Conservation (phyloP, 1,140 invertebrate species). For the Phenacoccus solenopsis region DNA sequence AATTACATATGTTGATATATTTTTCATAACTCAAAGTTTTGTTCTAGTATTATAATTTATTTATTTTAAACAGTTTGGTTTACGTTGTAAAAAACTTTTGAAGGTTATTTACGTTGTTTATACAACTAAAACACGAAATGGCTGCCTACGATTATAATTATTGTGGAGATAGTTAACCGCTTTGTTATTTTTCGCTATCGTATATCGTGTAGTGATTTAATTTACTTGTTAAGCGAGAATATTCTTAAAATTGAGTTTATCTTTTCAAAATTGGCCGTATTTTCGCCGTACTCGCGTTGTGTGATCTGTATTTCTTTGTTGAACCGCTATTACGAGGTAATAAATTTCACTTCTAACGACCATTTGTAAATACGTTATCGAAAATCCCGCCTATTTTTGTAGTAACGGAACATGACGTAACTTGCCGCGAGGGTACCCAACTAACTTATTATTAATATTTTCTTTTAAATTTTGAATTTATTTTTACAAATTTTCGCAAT, state of each 20-base stretch:
- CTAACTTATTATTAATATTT: constrained; percentile 1
- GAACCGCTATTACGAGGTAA: constrained; percentile 12
- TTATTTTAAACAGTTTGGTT: background rate
- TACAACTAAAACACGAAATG: constrained; percentile 11
- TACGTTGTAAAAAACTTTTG: constrained; percentile 8
- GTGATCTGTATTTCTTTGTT: background rate
- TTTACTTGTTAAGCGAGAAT: background rate
- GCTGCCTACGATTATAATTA: constrained; percentile 12
- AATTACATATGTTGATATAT: constrained; percentile 8
- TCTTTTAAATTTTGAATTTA: background rate
- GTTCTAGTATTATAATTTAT: background rate
- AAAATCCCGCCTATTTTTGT: constrained; percentile 16
- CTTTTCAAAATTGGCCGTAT: background rate
- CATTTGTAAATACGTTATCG: constrained; percentile 18
- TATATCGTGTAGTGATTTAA: background rate
- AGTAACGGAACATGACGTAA: constrained; percentile 16
- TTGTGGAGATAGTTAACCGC: constrained; percentile 4
- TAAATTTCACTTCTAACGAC: constrained; percentile 15
- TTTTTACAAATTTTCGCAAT: background rate
- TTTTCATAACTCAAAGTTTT: background rate
- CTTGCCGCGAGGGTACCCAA: constrained; percentile 10
- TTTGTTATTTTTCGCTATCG: background rate
- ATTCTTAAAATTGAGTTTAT: background rate
- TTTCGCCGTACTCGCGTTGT: background rate
- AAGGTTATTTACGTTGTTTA: constrained; percentile 17